phyloP scores from a whole-genome alignment of 2,888 invertebrate species.

The Brachypalpus laphriformis region DNA sequence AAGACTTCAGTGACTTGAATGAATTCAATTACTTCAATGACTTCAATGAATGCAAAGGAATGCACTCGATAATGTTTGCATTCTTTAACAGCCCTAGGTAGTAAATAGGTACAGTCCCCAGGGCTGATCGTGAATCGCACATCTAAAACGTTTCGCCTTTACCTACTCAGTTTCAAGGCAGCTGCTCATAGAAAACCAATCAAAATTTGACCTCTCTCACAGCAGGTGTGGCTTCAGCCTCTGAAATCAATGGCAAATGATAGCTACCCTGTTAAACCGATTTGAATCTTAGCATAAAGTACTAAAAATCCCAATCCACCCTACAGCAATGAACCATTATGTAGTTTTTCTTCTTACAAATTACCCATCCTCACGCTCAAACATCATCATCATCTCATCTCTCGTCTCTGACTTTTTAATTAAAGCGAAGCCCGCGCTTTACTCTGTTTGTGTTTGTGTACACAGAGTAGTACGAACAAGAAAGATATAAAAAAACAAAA shows the following conservation, averaged over 20 bases:
- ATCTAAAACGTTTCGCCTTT: not conserved
- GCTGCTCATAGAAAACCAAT: not conserved
- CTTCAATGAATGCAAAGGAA: too few relatives aligned
- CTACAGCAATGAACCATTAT: not conserved
- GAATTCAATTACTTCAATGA: too few relatives aligned
- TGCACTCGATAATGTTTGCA: too few relatives aligned
- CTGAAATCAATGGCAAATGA: not conserved
- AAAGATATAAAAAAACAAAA: slow-evolving; percentile 7
- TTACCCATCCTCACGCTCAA: slow-evolving; percentile 22
- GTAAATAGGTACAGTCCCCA: too few relatives aligned
- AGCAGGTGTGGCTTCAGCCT: not conserved
- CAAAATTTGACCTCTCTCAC: not conserved
- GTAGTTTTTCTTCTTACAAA: slow-evolving; percentile 24
- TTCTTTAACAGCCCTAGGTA: too few relatives aligned
- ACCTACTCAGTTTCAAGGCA: not conserved
- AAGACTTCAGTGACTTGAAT: too few relatives aligned
- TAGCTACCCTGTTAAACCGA: not conserved
- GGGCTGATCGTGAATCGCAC: too few relatives aligned
- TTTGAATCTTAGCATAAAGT: not conserved
- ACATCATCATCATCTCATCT: not conserved
- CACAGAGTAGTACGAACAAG: too few relatives aligned
- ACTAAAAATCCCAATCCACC: not conserved
- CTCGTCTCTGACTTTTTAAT: not conserved
- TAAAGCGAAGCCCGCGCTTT: not conserved
- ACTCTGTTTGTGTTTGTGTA: not conserved